Percentiles rank a stretch among this genome's conserved stretches.
phyloP scores from a whole-genome alignment of 2,797 vertebrate genomes.

The Hoplostethus atlanticus region DNA sequence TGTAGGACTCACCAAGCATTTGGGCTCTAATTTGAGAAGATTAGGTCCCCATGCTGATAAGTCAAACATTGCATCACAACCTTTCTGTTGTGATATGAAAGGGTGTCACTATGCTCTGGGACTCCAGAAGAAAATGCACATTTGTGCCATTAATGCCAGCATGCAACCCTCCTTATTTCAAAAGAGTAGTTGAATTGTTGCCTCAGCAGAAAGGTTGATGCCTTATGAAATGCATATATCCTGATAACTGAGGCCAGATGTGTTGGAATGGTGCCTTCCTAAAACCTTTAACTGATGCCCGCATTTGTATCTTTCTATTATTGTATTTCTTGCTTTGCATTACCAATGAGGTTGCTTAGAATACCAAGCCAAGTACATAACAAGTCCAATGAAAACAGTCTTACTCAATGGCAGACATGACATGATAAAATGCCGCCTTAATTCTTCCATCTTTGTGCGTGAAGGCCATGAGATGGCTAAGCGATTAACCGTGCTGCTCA shows the following conservation, averaged over 20 bases:
- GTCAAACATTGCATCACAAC: constrained; percentile 73
- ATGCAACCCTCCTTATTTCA: constrained; percentile 34
- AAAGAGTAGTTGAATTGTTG: constrained; percentile 16
- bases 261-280: constrained; percentile 37
- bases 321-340: constrained; percentile 27
- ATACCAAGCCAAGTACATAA: constrained; percentile 28
- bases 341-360: constrained; percentile 32
- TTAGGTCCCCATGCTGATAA: constrained; percentile 76
- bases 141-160: constrained; percentile 29
- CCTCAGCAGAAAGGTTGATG: constrained; percentile 29
- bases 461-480: constrained; percentile 74
- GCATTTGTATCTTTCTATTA: constrained; percentile 30
- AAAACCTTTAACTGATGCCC: constrained; percentile 38
- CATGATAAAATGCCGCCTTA: constrained; percentile 71
- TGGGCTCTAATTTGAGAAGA: constrained; percentile 75
- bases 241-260: constrained; percentile 25
- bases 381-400: constrained; percentile 15
- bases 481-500: constrained; percentile 77
- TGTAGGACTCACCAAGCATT: constrained; percentile 67
- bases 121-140: constrained; percentile 26
- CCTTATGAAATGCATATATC: constrained; percentile 7
- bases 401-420: constrained; percentile 43
- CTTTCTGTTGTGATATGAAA: constrained; percentile 57
- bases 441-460: constrained; percentile 67
- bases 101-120: constrained; percentile 51